A percentile compares a stretch with the other conserved stretches of the same genome.
Conservation (phyloP, 2,888 invertebrate species). For the Poecilus cupreus region DNA sequence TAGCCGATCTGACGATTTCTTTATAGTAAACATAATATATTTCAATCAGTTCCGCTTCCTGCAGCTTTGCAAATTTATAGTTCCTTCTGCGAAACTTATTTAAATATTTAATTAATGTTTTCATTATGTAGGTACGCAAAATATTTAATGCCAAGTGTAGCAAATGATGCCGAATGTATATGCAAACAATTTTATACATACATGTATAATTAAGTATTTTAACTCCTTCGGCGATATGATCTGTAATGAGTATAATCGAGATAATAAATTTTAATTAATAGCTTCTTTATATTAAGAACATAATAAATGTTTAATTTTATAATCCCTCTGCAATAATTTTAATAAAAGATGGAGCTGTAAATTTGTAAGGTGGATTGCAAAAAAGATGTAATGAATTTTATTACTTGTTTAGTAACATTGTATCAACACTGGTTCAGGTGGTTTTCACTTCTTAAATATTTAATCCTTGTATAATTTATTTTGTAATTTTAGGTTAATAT, state of each 20-base stretch:
- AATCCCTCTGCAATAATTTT: slow-evolving; percentile 13
- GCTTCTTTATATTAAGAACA: slow-evolving; percentile 30
- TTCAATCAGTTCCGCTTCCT: background rate
- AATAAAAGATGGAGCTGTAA: slow-evolving; percentile 24
- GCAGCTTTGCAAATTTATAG: no score
- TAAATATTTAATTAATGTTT: background rate
- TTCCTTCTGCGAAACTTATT: background rate
- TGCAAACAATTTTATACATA: slow-evolving; percentile 14
- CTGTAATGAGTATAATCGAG: slow-evolving; percentile 19
- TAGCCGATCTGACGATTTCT: no score
- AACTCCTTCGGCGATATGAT: slow-evolving; percentile 10
- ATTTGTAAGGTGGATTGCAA: slow-evolving; percentile 1
- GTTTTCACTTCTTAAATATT: background rate
- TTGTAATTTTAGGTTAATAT: background rate
- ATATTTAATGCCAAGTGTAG: slow-evolving; percentile 9
- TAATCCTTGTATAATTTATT: slow-evolving; percentile 10
- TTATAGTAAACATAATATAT: background rate
- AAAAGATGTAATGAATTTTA: slow-evolving; percentile 25
- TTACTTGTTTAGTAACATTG: slow-evolving; percentile 8
- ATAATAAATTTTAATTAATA: slow-evolving; percentile 40
- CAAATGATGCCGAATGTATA: slow-evolving; percentile 1
- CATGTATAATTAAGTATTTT: slow-evolving; percentile 25
- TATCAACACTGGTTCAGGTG: background rate
- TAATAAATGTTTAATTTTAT: slow-evolving; percentile 41
- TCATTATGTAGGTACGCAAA: background rate